Percentiles rank a stretch among this genome's conserved stretches.
These are phyloP conservation scores for Notarius lentiginosus DNA, from an alignment of 2,113 vertebrate species.

Conservation along the genomic window DNA sequence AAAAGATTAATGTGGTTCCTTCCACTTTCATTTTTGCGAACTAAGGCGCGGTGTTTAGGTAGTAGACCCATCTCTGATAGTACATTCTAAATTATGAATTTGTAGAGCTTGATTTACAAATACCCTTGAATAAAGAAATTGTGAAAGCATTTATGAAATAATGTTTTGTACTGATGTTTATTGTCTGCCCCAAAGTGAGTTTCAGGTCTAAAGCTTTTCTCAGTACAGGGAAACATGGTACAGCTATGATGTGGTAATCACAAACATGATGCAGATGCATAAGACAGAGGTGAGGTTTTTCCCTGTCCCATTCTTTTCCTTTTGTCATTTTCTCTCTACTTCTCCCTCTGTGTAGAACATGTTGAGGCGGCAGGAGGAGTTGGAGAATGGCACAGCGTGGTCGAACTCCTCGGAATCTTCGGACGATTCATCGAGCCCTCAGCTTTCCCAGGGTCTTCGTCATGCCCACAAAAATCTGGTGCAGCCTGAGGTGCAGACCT, in stretches of 20 bases:
- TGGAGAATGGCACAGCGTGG: constrained; percentile 90
- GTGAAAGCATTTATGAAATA: neutral
- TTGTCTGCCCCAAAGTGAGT: neutral
- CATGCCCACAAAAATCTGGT: constrained; percentile 75
- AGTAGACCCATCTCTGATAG: neutral
- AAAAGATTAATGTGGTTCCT: neutral
- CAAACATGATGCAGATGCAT: neutral
- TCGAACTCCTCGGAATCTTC: constrained; percentile 94
- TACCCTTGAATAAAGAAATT: neutral
- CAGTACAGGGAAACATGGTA: neutral
- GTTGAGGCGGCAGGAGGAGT: constrained; percentile 84
- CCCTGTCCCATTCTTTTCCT: neutral
- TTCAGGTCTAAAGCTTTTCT: neutral
- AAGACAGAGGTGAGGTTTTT: neutral
- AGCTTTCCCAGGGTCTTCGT: constrained; percentile 75
- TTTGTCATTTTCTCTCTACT: neutral
- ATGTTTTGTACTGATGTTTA: neutral
- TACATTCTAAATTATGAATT: neutral
- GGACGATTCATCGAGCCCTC: constrained; percentile 90
- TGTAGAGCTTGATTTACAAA: neutral
- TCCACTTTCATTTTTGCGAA: neutral
- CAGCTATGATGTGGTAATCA: neutral
- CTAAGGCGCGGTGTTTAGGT: neutral
- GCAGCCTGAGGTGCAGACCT: constrained; percentile 78
- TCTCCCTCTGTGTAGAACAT: constrained; percentile 77